Evolutionary conservation across 1,140 invertebrate species (phyloP), one percentile per base, ranked within the genome.

Genomic region (Episyrphus balteatus): DNA sequence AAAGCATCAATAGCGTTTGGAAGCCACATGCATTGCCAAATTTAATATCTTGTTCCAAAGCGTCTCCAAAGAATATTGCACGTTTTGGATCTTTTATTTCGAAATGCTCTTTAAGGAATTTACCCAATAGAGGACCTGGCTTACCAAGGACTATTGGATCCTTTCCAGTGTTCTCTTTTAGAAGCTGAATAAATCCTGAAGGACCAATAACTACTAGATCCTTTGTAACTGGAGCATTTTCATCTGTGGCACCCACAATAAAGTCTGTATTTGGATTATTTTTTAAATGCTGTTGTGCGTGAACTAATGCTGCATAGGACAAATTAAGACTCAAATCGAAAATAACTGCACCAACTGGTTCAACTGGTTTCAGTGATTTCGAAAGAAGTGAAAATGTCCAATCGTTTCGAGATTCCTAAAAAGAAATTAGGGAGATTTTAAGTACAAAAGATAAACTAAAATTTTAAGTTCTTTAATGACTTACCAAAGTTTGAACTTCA

Each of bases 31-130:
- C 51, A 19, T 66, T 70, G 1, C 71, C 77, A 17, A 80, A 73
- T 38, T 70, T 71, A n/a, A 80, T 70, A 47, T 80, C 77, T 54
- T 74, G 68, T 9, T 73, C 63, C 5, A 76, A 76, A 71, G 75
- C 73, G 44, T 80, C 78, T 8, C 78, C 78, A 46, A 80, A 71
- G 46, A 80, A 78, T 2, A 80, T 60, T 26, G 77, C 76, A 49
- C 73, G 69, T 42, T 63, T 59, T 1, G 75, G 69, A 44, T 76
- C 57, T 0, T 55, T 59, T 7, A 78, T 64, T 0, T 72, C 62
- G 19, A 68, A 76, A 31, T 69, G 64, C 9, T 70, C 49, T 7
- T 62, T 43, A 3, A 73, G 47, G 48, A 63, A 69, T n/a, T 69
- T 48, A 14, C 71, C 73, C 5, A 79, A 60, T 15, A 59, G 37